Percentiles rank a stretch among this genome's conserved stretches.
Conservation (phyloP, 2,888 invertebrate genomes). For the Portevinia maculata region DNA sequence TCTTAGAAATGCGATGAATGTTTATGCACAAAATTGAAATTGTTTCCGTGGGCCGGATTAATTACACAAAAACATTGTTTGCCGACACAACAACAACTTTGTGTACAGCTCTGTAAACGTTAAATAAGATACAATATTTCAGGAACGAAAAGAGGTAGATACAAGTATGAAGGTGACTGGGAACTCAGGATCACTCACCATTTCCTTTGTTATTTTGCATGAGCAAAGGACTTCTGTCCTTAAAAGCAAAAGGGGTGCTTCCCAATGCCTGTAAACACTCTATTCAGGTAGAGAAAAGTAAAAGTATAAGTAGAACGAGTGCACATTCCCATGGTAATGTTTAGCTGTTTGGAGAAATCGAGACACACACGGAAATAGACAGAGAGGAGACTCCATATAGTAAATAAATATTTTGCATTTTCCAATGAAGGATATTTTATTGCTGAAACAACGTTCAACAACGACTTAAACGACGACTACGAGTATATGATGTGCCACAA, state of each 20-base stretch:
- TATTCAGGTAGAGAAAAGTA: slow-evolving; percentile 15
- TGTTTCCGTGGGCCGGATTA: slow-evolving; percentile 16
- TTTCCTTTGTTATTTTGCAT: slow-evolving; percentile 23
- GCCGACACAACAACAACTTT: slow-evolving; percentile 3
- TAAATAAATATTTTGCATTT: slow-evolving; percentile 57
- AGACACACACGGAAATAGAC: background rate
- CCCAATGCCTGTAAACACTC: slow-evolving; percentile 29
- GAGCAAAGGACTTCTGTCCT: background rate
- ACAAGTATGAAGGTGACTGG: slow-evolving; percentile 29
- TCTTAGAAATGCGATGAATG: background rate
- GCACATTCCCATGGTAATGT: slow-evolving; percentile 51
- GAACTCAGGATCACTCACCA: slow-evolving; percentile 42
- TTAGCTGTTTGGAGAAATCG: slow-evolving; percentile 5
- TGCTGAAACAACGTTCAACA: slow-evolving; percentile 10
- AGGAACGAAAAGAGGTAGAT: slow-evolving; percentile 30
- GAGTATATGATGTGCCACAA: slow-evolving; percentile 5
- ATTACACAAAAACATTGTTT: slow-evolving; percentile 39
- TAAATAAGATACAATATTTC: slow-evolving; percentile 41
- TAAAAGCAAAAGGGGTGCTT: slow-evolving; percentile 16
- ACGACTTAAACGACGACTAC: background rate
- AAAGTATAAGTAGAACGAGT: slow-evolving; percentile 19
- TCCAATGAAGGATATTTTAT: slow-evolving; percentile 46
- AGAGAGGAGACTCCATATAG: background rate
- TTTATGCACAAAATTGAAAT: slow-evolving; percentile 3
- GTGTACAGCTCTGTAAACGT: slow-evolving; percentile 15